Evolutionary conservation across 2,113 vertebrate genomes (phyloP).

Genomic region (Hystrix brachyura): DNA sequence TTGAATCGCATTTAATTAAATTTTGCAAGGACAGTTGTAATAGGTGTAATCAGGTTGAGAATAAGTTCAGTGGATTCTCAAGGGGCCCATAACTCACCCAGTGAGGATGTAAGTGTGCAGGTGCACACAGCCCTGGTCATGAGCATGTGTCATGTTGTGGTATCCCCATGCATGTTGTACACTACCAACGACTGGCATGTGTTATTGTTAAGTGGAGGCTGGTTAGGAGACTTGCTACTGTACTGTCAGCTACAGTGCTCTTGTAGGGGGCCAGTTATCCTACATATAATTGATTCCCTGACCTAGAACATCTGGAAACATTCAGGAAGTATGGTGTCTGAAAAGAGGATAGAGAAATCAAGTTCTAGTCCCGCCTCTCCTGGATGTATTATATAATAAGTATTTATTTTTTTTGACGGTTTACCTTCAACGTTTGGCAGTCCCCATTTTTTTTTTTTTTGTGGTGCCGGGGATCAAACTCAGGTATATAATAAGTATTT

Average conservation of each 20-base stretch:
- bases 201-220: not conserved
- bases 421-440: no score
- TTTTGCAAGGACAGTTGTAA: not conserved
- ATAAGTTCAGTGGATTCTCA: not conserved
- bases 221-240: not conserved
- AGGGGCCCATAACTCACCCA: not conserved
- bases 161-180: not conserved
- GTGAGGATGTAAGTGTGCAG: not conserved
- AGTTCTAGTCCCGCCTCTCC: not conserved
- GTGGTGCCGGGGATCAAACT: no score
- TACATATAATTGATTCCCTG: not conserved
- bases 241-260: not conserved
- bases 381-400: not conserved
- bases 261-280: not conserved
- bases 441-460: no score
- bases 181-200: not conserved
- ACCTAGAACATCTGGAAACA: constrained; percentile 12
- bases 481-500: not conserved
- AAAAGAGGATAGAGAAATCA: not conserved
- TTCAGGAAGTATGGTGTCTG: not conserved
- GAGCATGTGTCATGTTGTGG: not conserved
- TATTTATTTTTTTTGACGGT: not conserved
- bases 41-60: not conserved
- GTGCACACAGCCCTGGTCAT: not conserved
- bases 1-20: not conserved